Conservation (phyloP, 2,113 vertebrate species). For the Stigmatopora nigra region DNA sequence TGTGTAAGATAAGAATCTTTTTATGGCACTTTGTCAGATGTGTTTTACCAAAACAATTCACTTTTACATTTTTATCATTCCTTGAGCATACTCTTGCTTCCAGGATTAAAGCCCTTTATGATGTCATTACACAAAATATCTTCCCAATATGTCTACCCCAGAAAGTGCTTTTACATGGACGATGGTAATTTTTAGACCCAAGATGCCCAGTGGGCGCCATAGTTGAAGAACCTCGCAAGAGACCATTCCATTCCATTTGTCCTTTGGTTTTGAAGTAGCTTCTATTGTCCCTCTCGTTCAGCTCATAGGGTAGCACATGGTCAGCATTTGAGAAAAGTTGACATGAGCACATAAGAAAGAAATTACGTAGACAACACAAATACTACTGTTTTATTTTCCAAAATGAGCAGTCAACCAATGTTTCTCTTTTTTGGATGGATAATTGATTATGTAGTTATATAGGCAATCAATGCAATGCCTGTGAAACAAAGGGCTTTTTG, state of each 20-base stretch:
- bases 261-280: slow-evolving; percentile 39
- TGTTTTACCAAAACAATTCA: slow-evolving; percentile 30
- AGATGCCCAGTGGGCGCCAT: not conserved
- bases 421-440: not conserved
- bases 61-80: slow-evolving; percentile 33
- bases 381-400: slow-evolving; percentile 16
- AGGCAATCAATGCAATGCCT: not conserved
- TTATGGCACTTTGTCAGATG: slow-evolving; percentile 12
- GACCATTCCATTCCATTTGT: slow-evolving; percentile 43
- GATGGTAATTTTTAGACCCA: slow-evolving; percentile 20
- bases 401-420: not conserved
- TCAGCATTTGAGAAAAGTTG: slow-evolving; percentile 11
- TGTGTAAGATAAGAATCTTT: slow-evolving; percentile 11
- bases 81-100: slow-evolving; percentile 26
- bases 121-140: slow-evolving; percentile 35
- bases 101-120: slow-evolving; percentile 10
- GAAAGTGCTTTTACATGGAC: slow-evolving; percentile 27
- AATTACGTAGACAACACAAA: slow-evolving; percentile 12
- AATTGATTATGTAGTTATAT: not conserved
- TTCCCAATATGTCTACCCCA: slow-evolving; percentile 19
- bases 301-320: slow-evolving; percentile 16
- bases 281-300: slow-evolving; percentile 23
- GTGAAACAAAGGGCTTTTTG: too few relatives aligned
- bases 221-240: slow-evolving; percentile 33
- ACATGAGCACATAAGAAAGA: slow-evolving; percentile 23